These are phyloP conservation scores for Oreohelix idahoensis DNA, from an alignment of 1,140 invertebrate genomes.

Conservation along the genomic window DNA sequence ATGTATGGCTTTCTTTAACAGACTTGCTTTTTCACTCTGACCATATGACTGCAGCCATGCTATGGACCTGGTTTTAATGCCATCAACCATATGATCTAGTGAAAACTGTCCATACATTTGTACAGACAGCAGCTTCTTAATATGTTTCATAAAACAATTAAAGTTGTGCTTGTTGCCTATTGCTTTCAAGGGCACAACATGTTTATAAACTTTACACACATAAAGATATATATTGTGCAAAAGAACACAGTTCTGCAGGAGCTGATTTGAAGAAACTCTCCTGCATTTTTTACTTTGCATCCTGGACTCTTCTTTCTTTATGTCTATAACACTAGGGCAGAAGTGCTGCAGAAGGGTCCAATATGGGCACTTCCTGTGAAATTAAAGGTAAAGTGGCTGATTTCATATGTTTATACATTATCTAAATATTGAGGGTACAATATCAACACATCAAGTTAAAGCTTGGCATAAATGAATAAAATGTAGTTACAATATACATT, in stretches of 20 bases:
- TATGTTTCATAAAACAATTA: constrained; percentile 19
- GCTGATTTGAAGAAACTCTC: not conserved
- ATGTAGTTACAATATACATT: too few relatives aligned
- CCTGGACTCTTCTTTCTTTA: not conserved
- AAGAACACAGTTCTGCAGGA: not conserved
- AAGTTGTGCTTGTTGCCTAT: constrained; percentile 15
- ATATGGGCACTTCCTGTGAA: constrained; percentile 30
- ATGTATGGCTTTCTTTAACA: not conserved
- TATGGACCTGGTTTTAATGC: constrained; percentile 13
- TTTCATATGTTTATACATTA: too few relatives aligned
- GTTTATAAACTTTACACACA: not conserved
- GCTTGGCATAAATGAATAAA: too few relatives aligned
- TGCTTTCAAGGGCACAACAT: not conserved
- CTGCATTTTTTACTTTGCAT: not conserved
- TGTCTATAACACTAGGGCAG: constrained; percentile 13
- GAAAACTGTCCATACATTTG: constrained; percentile 8
- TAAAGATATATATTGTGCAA: constrained; percentile 2
- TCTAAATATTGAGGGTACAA: too few relatives aligned
- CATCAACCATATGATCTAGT: not conserved
- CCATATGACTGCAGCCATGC: not conserved
- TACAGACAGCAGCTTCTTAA: constrained; percentile 11
- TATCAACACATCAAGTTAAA: too few relatives aligned
- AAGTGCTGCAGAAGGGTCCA: constrained; percentile 1
- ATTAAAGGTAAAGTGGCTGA: too few relatives aligned
- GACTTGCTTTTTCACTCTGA: not conserved